These are phyloP conservation scores for Plectrocnemia conspersa DNA, from an alignment of 1,140 invertebrate genomes.

Conservation along the genomic window DNA sequence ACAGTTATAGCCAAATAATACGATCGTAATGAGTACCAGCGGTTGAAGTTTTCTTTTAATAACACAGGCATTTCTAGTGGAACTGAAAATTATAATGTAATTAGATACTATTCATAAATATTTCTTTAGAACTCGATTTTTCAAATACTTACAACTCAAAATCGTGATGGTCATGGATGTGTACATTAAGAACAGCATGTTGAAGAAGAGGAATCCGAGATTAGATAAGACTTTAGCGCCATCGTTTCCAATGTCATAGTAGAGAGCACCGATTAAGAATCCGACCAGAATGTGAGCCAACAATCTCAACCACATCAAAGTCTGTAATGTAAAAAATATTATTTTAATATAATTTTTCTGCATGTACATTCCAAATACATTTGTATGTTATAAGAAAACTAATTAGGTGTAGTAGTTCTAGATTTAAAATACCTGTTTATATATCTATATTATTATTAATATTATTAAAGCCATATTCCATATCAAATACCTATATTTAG, in stretches of 20 bases:
- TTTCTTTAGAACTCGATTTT: conserved; percentile 1
- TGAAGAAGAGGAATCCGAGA: conserved; percentile 95
- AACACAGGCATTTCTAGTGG: conserved; percentile 93
- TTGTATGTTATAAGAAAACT: no score
- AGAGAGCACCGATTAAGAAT: conserved; percentile 85
- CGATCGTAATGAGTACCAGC: conserved; percentile 94
- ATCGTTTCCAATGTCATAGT: conserved; percentile 91
- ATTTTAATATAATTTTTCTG: no score
- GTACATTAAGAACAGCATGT: conserved; percentile 97
- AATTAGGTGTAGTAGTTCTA: conserved; percentile 3
- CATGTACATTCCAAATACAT: no score
- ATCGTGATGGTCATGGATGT: conserved; percentile 98
- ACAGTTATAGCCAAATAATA: conserved; percentile 95
- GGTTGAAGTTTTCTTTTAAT: conserved; percentile 92
- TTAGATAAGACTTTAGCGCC: conserved; percentile 94
- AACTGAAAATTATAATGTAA: conserved; percentile 57
- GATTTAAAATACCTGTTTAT: conserved; percentile 13
- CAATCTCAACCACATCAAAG: conserved; percentile 87
- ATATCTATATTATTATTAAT: no score
- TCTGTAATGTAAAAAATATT: conserved; percentile 61
- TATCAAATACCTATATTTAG: no score
- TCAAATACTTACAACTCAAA: conserved; percentile 77
- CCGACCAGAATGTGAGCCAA: conserved; percentile 90
- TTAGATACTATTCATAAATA: neutral
- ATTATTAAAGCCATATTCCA: no score